A percentile compares a stretch with the other conserved stretches of the same genome.
Conservation (phyloP, 2,797 vertebrate species). For the Pantherophis alleghaniensis region DNA sequence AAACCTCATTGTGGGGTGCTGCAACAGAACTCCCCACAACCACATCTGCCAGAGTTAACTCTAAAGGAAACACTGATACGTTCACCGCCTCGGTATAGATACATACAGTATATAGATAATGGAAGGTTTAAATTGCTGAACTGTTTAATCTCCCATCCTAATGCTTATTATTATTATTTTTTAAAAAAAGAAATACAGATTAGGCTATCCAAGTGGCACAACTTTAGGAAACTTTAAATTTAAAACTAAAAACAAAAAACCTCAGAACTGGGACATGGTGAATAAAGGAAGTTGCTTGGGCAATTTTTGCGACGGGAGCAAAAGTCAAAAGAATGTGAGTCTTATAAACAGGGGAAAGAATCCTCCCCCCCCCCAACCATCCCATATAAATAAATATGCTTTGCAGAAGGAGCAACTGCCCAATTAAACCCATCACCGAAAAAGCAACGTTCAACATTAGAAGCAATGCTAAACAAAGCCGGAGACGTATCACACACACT, state of each 20-base stretch:
- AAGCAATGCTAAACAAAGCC: not conserved
- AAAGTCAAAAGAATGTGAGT: not conserved
- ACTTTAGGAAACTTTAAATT: not conserved
- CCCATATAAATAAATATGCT: not conserved
- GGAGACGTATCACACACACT: not conserved
- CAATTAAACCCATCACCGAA: not conserved
- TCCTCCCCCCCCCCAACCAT: too few species aligned
- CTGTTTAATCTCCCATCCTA: not conserved
- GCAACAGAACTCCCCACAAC: not conserved
- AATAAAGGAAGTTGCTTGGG: not conserved
- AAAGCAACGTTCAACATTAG: not conserved
- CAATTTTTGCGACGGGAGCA: not conserved
- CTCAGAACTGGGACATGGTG: not conserved
- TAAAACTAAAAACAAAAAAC: not conserved
- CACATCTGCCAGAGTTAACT: not conserved
- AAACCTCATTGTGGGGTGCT: not conserved
- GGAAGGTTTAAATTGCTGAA: not conserved
- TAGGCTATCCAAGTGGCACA: not conserved
- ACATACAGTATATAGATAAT: not conserved
- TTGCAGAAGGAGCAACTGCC: not conserved
- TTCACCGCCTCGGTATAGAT: not conserved
- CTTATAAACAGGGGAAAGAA: not conserved
- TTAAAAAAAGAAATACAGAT: not conserved
- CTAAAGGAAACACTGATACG: not conserved
- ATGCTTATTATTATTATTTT: not conserved